phyloP scores from a whole-genome alignment of 2,888 invertebrate genomes.

The Sarcophaga caerulescens region DNA sequence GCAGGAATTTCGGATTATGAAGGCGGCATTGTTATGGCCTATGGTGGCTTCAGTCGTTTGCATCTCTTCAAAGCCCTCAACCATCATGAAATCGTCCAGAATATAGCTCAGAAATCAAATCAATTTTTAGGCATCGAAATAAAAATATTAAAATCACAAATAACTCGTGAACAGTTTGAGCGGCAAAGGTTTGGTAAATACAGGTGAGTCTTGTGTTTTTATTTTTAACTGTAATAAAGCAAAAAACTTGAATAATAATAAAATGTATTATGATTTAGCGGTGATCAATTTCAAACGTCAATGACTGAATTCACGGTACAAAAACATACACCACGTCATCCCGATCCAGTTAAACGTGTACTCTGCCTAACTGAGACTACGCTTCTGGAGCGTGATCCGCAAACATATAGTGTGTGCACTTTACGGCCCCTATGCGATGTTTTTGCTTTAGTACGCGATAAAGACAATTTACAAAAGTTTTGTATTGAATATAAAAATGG shows the following conservation, averaged over 20 bases:
- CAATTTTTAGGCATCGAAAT: slow-evolving; percentile 91
- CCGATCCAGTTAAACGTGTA: slow-evolving; percentile 92
- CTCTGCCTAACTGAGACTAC: slow-evolving; percentile 98
- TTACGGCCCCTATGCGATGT: slow-evolving; percentile 91
- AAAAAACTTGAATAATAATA: background rate
- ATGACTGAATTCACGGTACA: slow-evolving; percentile 98
- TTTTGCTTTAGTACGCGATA: slow-evolving; percentile 94
- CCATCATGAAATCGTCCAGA: slow-evolving; percentile 92
- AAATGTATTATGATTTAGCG: slow-evolving; percentile 83
- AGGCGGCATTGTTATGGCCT: slow-evolving; percentile 95
- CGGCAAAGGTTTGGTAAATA: slow-evolving; percentile 95
- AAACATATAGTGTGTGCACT: slow-evolving; percentile 96
- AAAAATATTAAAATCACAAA: slow-evolving; percentile 90
- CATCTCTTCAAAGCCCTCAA: slow-evolving; percentile 94
- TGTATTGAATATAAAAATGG: slow-evolving; percentile 97
- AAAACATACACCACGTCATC: slow-evolving; percentile 92
- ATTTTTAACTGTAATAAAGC: background rate
- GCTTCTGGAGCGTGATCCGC: slow-evolving; percentile 97
- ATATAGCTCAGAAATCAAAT: slow-evolving; percentile 91
- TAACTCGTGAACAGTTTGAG: slow-evolving; percentile 93
- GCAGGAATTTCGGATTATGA: slow-evolving; percentile 91
- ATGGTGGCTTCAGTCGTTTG: slow-evolving; percentile 94
- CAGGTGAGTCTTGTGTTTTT: slow-evolving; percentile 83
- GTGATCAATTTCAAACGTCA: slow-evolving; percentile 97
- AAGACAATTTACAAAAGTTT: slow-evolving; percentile 95